Evolutionary conservation across 2,113 vertebrate genomes (phyloP).

Genomic region (Suricata suricatta): DNA sequence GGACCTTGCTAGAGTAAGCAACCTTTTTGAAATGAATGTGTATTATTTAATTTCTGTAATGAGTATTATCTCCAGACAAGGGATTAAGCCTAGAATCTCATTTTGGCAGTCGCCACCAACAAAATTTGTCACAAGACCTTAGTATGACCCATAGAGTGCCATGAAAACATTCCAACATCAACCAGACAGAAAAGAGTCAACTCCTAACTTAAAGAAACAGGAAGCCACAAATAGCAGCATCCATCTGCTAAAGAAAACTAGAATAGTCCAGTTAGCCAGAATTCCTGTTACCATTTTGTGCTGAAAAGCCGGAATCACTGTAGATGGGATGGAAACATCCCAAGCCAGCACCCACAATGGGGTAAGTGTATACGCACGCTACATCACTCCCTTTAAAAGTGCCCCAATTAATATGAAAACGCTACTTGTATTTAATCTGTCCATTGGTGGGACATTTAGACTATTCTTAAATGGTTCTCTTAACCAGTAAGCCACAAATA

Average conservation of each 20-base stretch:
- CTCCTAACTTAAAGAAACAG: background rate
- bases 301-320: background rate
- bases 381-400: background rate
- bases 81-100: background rate
- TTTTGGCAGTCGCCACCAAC: background rate
- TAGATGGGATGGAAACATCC: background rate
- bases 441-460: background rate
- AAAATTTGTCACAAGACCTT: background rate
- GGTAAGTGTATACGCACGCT: fast-evolving
- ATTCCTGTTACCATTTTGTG: background rate
- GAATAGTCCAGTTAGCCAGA: background rate
- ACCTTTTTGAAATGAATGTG: background rate
- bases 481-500: background rate
- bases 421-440: background rate
- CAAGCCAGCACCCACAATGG: background rate
- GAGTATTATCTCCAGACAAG: background rate
- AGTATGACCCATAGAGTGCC: background rate
- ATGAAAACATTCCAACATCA: background rate
- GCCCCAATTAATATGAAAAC: background rate
- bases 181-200: background rate
- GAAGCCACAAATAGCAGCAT: background rate
- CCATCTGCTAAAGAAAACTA: background rate
- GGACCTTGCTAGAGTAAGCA: background rate
- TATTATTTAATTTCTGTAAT: background rate
- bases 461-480: background rate